Evolutionary conservation across 2,113 vertebrate species (phyloP).

Genomic region (Elephantulus edwardii): DNA sequence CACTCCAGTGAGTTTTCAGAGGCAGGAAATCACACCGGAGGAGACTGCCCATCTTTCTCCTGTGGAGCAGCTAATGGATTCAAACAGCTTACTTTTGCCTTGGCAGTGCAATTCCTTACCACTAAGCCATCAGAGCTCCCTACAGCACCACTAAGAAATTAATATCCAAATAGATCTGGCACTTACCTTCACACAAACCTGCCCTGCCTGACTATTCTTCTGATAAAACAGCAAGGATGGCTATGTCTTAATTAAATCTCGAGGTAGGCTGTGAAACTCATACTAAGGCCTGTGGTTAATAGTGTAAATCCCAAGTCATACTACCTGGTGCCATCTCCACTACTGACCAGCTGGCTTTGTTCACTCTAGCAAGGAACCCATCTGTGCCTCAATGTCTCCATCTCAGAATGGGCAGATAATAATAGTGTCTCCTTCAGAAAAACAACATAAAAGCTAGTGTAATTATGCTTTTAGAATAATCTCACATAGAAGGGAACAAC

Average conservation of each 20-base stretch:
- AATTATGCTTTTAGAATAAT: not conserved
- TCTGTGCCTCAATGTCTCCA: not conserved
- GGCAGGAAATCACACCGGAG: no score
- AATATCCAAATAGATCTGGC: not conserved
- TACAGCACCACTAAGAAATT: no score
- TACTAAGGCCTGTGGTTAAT: not conserved
- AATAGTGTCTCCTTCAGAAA: not conserved
- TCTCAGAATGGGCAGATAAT: not conserved
- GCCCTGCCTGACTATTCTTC: not conserved
- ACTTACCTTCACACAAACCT: not conserved
- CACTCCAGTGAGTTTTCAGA: no score
- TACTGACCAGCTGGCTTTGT: no score
- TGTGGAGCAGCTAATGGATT: no score
- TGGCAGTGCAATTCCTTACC: no score
- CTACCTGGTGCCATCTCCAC: not conserved
- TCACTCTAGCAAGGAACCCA: not conserved
- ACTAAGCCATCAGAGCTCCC: no score
- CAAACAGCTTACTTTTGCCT: no score
- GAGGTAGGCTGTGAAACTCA: not conserved
- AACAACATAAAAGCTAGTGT: not conserved
- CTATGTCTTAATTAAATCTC: not conserved
- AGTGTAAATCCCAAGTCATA: not conserved
- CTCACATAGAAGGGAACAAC: no score
- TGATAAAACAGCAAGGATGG: not conserved
- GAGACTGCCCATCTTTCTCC: no score